A percentile compares a stretch with the other conserved stretches of the same genome.
Conservation (phyloP, 2,888 invertebrate species). For the Synanthedon andrenaeformis region DNA sequence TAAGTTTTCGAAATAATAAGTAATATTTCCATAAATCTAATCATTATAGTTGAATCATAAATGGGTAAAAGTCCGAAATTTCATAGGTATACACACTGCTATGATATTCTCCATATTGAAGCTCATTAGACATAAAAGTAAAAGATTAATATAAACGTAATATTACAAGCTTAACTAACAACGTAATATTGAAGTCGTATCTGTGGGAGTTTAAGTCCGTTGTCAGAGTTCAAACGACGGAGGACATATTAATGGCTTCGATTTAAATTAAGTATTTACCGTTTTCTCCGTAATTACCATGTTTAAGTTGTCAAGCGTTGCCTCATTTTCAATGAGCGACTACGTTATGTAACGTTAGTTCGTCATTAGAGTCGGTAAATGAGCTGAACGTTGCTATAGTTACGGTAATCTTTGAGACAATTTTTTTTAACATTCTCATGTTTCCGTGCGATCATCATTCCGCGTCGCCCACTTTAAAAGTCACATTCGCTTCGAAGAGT, state of each 20-base stretch:
- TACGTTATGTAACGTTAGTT: constrained; percentile 7
- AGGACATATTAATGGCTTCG: constrained; percentile 10
- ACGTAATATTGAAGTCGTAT: neutral
- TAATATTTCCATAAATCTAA: too few relatives aligned
- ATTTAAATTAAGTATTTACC: constrained; percentile 12
- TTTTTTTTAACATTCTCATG: constrained; percentile 20
- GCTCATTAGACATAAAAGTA: too few relatives aligned
- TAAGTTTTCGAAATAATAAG: too few relatives aligned
- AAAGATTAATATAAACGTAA: too few relatives aligned
- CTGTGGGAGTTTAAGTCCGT: constrained; percentile 3
- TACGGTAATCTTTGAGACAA: neutral
- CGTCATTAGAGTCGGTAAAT: constrained; percentile 7
- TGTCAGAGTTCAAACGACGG: constrained; percentile 5
- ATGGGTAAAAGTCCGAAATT: too few relatives aligned
- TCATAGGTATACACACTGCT: too few relatives aligned
- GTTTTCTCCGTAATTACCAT: constrained; percentile 11
- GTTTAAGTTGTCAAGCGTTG: constrained; percentile 6
- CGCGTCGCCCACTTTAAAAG: constrained; percentile 33
- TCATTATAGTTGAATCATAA: too few relatives aligned
- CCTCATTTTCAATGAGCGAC: constrained; percentile 2
- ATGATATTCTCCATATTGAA: too few relatives aligned
- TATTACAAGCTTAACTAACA: too few relatives aligned
- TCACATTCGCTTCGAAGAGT: constrained; percentile 27
- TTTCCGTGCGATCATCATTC: constrained; percentile 28
- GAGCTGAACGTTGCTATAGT: neutral